phyloP scores from a whole-genome alignment of 2,888 invertebrate species.

The Patella depressa region DNA sequence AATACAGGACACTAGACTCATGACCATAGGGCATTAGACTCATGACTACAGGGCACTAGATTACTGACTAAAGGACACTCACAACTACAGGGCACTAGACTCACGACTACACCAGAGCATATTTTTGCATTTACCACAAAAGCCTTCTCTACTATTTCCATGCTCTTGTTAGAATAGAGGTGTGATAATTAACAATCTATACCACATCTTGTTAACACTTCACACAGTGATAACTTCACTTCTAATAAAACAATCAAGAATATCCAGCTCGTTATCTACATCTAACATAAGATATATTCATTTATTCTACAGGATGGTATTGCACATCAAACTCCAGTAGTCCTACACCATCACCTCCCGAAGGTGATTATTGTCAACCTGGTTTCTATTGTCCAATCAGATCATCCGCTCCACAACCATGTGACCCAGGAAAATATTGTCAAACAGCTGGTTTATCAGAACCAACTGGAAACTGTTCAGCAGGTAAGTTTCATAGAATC shows the following conservation, averaged over 20 bases:
- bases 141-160: too few species aligned
- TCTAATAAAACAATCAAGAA: too few species aligned
- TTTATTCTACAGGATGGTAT: constrained; percentile 62
- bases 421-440: constrained; percentile 63
- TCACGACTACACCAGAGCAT: too few species aligned
- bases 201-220: too few species aligned
- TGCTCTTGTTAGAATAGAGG: background rate
- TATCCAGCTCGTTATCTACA: background rate
- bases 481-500: constrained; percentile 47
- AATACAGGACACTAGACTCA: too few species aligned
- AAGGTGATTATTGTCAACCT: constrained; percentile 64
- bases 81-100: too few species aligned
- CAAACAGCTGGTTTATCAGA: constrained; percentile 52
- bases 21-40: too few species aligned
- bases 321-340: constrained; percentile 57
- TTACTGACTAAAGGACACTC: too few species aligned
- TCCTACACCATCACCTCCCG: constrained; percentile 46
- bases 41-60: too few species aligned
- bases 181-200: background rate
- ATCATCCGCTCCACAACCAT: constrained; percentile 44
- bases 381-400: constrained; percentile 63
- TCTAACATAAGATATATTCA: too few species aligned
- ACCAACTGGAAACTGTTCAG: constrained; percentile 64
- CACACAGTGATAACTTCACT: too few species aligned
- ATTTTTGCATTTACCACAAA: too few species aligned